Evolutionary conservation across 2,888 invertebrate genomes (phyloP), one percentile per base, ranked within the genome.

Genomic region (Fragum whitleyi): DNA sequence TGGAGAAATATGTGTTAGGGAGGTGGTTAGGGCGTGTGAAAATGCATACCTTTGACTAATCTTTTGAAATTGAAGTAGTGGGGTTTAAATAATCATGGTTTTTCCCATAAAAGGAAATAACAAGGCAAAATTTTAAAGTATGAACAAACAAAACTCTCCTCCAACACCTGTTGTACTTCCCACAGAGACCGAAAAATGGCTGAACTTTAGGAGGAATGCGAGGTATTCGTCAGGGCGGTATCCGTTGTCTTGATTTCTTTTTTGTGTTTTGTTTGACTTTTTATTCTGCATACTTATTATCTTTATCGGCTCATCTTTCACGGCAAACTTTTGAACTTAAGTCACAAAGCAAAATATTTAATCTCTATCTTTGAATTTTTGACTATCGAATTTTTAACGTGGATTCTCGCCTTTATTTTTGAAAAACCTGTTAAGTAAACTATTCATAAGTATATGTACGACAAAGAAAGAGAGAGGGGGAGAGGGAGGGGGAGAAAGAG

Each of bases 131-230:
- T 23, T n/a, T 51, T 16, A 47, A 68, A 68, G 28, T n/a, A 14
- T 61, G 39, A 21, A 68, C 14, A 16, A 68, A 51, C 21, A 21
- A 68, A 68, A 47, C n/a, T 7, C 23, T 51, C 23, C 29, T 42
- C 47, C 29, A 47, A 29, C 76, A 76, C 69, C 76, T 76, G 76
- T 71, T 71, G 53, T 32, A 70, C 16, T 69, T 75, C 75, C 42
- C 69, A 69, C 69, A 57, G 51, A n/a, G 51, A 55, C n/a, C 26
- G 6, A 29, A 21, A 65, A 67, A 55, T 19, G 57, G 26, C 32
- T 32, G 29, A 53, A 21, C 23, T 19, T 36, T 70, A 61, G 29
- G n/a, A 28, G 75, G 75, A 69, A 75, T 75, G 57, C 29, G 19
- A 61, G 59, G 75, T 59, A 75, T 75, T 32, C 61, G 23, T 26